Conservation (phyloP, 2,888 invertebrate species). For the Chalcis sispes region DNA sequence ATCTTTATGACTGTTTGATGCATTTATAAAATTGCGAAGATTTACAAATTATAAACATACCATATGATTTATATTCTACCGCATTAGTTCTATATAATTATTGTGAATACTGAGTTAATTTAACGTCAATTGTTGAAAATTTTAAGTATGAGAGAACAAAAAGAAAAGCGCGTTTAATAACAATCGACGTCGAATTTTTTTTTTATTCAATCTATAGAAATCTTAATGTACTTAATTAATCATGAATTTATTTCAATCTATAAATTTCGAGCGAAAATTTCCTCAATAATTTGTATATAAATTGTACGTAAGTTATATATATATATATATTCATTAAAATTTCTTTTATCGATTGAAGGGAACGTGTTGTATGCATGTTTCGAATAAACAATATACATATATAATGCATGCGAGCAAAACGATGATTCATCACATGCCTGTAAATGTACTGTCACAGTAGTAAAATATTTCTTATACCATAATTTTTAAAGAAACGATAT, state of each 20-base stretch:
- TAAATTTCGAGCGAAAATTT: conserved; percentile 18
- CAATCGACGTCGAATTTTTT: conserved; percentile 13
- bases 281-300: conserved; percentile 43
- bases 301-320: conserved; percentile 38
- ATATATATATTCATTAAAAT: conserved; percentile 37
- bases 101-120: conserved; percentile 44
- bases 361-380: conserved; percentile 47
- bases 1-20: conserved; percentile 51
- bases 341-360: conserved; percentile 28
- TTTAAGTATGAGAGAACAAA: conserved; percentile 12
- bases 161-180: conserved; percentile 15
- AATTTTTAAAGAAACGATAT: conserved; percentile 60
- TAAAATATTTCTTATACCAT: conserved; percentile 63
- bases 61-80: conserved; percentile 35
- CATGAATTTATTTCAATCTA: conserved; percentile 29
- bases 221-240: conserved; percentile 52
- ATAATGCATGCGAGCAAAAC: conserved; percentile 33
- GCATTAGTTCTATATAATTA: conserved; percentile 37
- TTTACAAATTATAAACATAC: conserved; percentile 32
- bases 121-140: conserved; percentile 8
- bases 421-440: conserved; percentile 15
- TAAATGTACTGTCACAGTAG: conserved; percentile 47
- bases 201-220: conserved; percentile 35
- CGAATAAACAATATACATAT: conserved; percentile 19
- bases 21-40: conserved; percentile 52